Percentiles rank a stretch among this genome's conserved stretches.
Evolutionary conservation across 1,140 invertebrate species (phyloP).

Genomic region (Adoxophyes honmai): DNA sequence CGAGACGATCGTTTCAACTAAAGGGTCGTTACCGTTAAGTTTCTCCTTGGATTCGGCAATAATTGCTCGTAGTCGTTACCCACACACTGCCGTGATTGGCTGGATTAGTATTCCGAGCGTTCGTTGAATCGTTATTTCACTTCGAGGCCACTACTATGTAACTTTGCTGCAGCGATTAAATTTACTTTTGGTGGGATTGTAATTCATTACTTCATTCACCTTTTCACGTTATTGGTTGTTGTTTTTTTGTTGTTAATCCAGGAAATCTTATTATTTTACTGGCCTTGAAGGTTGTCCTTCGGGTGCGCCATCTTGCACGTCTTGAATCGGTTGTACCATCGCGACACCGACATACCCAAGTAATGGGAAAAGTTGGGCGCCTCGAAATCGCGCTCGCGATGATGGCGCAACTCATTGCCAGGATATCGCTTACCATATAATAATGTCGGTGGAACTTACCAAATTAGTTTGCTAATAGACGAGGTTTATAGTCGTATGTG

Average conservation of each 20-base stretch:
- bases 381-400: constrained; percentile 23
- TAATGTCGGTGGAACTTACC: constrained; percentile 11
- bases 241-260: too few relatives aligned
- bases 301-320: constrained; percentile 20
- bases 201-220: too few relatives aligned
- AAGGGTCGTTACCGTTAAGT: constrained; percentile 12
- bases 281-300: constrained; percentile 8
- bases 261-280: too few relatives aligned
- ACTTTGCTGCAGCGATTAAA: constrained; percentile 6
- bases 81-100: constrained; percentile 25
- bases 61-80: constrained; percentile 22
- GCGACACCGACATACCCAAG: constrained; percentile 15
- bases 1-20: constrained; percentile 4
- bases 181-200: too few relatives aligned
- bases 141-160: constrained; percentile 3
- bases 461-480: constrained; percentile 2
- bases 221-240: too few relatives aligned
- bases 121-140: constrained; percentile 16
- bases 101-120: constrained; percentile 28
- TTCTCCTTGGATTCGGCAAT: constrained; percentile 19
- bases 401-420: constrained; percentile 22
- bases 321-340: constrained; percentile 17
- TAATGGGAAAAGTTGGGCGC: constrained; percentile 47
- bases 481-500: not conserved
- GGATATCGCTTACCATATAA: constrained; percentile 19